These are phyloP conservation scores for Sminthopsis crassicaudata DNA, from an alignment of 2,113 vertebrate species.

Conservation along the genomic window DNA sequence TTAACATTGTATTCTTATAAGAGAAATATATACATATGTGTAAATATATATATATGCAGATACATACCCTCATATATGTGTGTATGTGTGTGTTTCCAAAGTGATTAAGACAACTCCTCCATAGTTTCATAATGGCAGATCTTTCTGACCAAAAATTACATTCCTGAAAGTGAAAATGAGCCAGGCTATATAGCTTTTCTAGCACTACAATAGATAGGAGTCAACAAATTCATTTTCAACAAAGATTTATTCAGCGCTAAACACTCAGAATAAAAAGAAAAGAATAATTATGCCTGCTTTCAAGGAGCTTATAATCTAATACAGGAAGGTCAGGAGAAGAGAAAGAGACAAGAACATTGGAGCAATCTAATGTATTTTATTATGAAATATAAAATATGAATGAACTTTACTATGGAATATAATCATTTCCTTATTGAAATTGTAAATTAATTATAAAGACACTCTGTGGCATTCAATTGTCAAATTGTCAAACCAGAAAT, in stretches of 20 bases:
- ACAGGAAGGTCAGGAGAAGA: neutral
- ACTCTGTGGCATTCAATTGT: neutral
- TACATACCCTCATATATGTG: too few species aligned
- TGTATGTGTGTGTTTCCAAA: neutral
- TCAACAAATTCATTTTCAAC: neutral
- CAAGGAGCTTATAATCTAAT: neutral
- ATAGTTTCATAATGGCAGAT: neutral
- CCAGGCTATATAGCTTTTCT: neutral
- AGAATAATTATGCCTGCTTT: neutral
- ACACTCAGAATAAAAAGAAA: neutral
- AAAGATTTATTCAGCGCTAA: neutral
- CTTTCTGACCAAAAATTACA: neutral
- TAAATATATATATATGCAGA: too few species aligned
- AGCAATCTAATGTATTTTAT: slow-evolving; percentile 50
- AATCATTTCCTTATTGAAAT: neutral
- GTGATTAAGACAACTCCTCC: neutral
- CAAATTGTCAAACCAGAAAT: neutral
- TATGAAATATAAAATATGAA: slow-evolving; percentile 69
- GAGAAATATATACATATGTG: neutral
- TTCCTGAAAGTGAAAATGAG: neutral
- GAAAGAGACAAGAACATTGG: slow-evolving; percentile 38
- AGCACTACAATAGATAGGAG: neutral
- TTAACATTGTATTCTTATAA: neutral
- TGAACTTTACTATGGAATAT: slow-evolving; percentile 27
- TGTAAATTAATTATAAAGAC: neutral